These are phyloP conservation scores for Aselliscus stoliczkanus DNA, from an alignment of 2,797 vertebrate species.

Conservation along the genomic window DNA sequence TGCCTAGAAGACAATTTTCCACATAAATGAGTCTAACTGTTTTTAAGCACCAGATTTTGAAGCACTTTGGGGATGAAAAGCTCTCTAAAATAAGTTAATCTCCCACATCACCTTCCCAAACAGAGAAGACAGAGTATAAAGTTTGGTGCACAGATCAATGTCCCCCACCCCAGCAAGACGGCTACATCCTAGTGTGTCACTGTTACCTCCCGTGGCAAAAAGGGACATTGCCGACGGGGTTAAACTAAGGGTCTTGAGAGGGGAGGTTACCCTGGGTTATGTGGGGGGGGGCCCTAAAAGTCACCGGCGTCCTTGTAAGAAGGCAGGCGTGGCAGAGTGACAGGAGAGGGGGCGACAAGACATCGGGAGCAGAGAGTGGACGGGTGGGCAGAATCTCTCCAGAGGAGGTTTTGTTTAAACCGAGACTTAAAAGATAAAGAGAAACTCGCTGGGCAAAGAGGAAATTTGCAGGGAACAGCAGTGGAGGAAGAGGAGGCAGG, in stretches of 20 bases:
- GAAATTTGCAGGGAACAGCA: neutral
- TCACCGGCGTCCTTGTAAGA: neutral
- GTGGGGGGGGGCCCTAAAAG: neutral
- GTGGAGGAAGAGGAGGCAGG: neutral
- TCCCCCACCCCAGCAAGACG: neutral
- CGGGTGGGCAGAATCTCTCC: neutral
- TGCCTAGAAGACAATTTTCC: neutral
- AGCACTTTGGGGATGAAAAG: neutral
- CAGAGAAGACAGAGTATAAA: neutral
- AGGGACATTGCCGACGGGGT: neutral
- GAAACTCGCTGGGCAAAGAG: neutral
- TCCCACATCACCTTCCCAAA: neutral
- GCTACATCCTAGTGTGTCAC: too few species aligned
- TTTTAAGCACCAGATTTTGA: neutral
- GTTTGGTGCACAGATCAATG: neutral
- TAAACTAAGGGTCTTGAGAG: neutral
- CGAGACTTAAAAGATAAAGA: neutral
- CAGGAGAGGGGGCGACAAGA: neutral
- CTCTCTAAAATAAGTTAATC: neutral
- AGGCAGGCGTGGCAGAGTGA: too few species aligned
- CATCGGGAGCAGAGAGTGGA: neutral
- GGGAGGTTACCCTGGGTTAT: neutral
- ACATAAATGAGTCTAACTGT: neutral
- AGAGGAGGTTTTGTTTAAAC: neutral
- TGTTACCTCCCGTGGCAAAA: rapidly evolving